Evolutionary conservation across 2,888 invertebrate species (phyloP), one percentile per base, ranked within the genome.

Genomic region (Brachyopa scutellaris): DNA sequence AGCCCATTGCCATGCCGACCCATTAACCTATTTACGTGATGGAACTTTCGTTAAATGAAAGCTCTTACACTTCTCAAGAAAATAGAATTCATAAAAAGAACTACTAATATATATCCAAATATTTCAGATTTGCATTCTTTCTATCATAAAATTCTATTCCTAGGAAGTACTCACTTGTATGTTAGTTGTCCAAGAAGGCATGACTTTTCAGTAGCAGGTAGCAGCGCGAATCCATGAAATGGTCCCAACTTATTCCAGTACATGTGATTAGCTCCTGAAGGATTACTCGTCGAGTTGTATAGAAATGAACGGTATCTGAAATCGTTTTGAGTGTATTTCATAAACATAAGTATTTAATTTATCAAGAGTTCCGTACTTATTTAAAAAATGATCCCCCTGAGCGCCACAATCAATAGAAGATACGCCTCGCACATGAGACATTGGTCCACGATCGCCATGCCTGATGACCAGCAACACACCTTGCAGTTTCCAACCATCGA

Each of bases 141-240:
- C 7, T 47, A 15, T 23, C 15, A 42, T 2, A 57, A 42, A 19
- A 47, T 49, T 53, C n/a, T 26, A 40, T 64, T 29, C 17, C 23
- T 45, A 26, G 17, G 8, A 7, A 11, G 23, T 86, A 88, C 88
- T 88, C 82, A 90, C 90, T 90, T 90, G 84, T 89, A 94, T 0
- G 98, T 98, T 69, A 99, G 92, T 87, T 97, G 96, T 0, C 97
- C 97, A 9, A 96, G 91, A n/a, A 94, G 93, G 87, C 98, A 98
- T 80, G 93, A 93, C 0, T 92, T 93, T 45, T 92, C 90, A 51
- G 92, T 92, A 2, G 92, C 90, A 1, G 97, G 96, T 8, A 96
- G 89, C 49, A 96, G 92, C 0, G 96, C 96, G 88, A 97, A 96
- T 82, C 95, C 95, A 89, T 96, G 96, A 88, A 97, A 97, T 0